Percentiles rank a stretch among this genome's conserved stretches.
phyloP scores from a whole-genome alignment of 2,113 vertebrate species.

The Blennius ocellaris region DNA sequence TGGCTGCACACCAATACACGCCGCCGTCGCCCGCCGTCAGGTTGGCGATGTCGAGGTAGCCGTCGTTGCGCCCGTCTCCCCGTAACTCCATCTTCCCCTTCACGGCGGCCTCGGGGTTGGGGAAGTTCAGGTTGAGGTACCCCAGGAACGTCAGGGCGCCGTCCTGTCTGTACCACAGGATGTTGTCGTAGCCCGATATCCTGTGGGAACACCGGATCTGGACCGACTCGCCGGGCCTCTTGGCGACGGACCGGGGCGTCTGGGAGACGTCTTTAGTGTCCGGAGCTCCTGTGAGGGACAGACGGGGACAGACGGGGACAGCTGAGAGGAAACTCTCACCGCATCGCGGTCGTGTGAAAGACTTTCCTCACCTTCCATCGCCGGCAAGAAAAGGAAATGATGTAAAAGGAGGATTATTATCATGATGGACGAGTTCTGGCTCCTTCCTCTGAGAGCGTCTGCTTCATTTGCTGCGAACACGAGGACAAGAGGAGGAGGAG shows the following conservation, averaged over 20 bases:
- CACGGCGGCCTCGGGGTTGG: neutral
- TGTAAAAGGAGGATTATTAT: constrained; percentile 8
- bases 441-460: too few relatives aligned
- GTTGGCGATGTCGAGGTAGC: constrained; percentile 16
- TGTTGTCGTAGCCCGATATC: accelerated
- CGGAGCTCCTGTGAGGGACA: constrained; percentile 52
- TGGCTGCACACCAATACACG: constrained; percentile 61
- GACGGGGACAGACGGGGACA: neutral
- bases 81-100: constrained; percentile 44
- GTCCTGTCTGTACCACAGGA: constrained; percentile 74
- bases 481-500: too few relatives aligned
- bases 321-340: neutral
- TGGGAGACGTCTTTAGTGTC: constrained; percentile 11
- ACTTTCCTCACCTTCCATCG: constrained; percentile 23
- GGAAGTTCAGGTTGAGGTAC: constrained; percentile 4
- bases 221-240: constrained; percentile 38
- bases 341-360: neutral
- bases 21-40: constrained; percentile 18
- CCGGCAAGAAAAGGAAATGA: constrained; percentile 15
- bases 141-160: constrained; percentile 54
- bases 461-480: too few relatives aligned
- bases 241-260: constrained; percentile 48
- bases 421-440: constrained; percentile 9
- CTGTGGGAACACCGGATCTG: constrained; percentile 65
- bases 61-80: neutral